A percentile compares a stretch with the other conserved stretches of the same genome.
These are phyloP conservation scores for Eptesicus fuscus DNA, from an alignment of 2,113 vertebrate species.

Conservation along the genomic window DNA sequence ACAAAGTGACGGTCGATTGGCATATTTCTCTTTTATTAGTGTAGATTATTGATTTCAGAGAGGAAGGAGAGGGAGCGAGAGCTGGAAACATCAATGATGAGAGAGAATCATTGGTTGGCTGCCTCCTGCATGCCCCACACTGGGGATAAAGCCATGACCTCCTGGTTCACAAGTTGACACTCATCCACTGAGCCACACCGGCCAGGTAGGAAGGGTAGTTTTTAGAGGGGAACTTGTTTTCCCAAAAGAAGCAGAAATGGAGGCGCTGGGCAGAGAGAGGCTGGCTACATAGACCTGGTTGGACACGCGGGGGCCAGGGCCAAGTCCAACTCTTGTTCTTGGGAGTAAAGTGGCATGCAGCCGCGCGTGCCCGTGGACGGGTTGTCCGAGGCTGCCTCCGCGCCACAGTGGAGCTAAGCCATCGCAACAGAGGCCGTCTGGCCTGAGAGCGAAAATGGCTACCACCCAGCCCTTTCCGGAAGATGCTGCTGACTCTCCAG, in stretches of 20 bases:
- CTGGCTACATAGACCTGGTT: accelerated
- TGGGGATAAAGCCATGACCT: too few relatives aligned
- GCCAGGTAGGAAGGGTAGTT: too few relatives aligned
- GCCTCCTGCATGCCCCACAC: too few relatives aligned
- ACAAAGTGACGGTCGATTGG: too few relatives aligned
- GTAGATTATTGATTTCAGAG: too few relatives aligned
- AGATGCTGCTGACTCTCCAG: not conserved
- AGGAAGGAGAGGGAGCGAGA: too few relatives aligned
- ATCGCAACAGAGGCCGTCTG: not conserved
- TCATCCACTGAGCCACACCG: too few relatives aligned
- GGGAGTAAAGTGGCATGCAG: not conserved
- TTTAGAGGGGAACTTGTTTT: not conserved
- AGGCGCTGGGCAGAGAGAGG: not conserved
- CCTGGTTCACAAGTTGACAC: too few relatives aligned
- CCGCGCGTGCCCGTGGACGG: accelerated
- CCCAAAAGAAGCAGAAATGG: not conserved
- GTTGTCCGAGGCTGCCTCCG: not conserved
- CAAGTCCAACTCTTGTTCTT: accelerated
- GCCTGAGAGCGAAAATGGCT: not conserved
- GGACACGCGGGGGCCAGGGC: not conserved
- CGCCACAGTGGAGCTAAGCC: accelerated
- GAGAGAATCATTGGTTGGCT: too few relatives aligned
- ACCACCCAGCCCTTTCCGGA: not conserved
- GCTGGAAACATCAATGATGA: not conserved
- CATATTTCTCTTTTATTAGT: too few relatives aligned